Conservation (phyloP, 2,113 vertebrate species). For the Limnothrissa miodon region DNA sequence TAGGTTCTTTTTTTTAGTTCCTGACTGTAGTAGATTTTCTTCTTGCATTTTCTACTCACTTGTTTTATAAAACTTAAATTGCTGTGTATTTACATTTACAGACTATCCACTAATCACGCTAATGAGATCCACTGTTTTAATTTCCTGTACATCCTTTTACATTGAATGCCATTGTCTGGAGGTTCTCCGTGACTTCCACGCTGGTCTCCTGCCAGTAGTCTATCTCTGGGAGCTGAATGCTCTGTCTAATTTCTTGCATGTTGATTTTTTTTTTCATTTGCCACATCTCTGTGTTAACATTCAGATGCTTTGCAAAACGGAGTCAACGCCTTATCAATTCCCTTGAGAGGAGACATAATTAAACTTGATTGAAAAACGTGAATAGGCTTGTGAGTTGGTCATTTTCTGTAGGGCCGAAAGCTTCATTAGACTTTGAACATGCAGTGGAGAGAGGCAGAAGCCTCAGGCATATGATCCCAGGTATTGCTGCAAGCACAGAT, state of each 20-base stretch:
- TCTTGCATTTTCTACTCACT: slow-evolving; percentile 18
- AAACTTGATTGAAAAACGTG: slow-evolving; percentile 29
- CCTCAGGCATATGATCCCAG: not conserved
- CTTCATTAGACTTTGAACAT: not conserved
- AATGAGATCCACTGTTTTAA: slow-evolving; percentile 14
- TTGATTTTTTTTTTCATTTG: not conserved
- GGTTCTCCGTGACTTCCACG: not conserved
- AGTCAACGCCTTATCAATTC: slow-evolving; percentile 23
- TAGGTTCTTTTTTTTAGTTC: not conserved
- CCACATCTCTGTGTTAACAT: slow-evolving; percentile 14
- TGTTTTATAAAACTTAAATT: slow-evolving; percentile 26
- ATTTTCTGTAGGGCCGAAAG: not conserved
- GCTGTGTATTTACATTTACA: slow-evolving; percentile 2
- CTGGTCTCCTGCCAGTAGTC: not conserved
- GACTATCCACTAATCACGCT: not conserved
- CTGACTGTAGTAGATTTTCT: not conserved
- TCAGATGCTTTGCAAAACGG: not conserved
- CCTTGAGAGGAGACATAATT: slow-evolving; percentile 19
- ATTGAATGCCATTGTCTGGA: not conserved
- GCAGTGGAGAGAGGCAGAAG: not conserved
- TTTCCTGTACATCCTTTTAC: not conserved
- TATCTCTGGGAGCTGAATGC: not conserved
- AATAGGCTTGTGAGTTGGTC: not conserved
- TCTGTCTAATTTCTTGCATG: not conserved
- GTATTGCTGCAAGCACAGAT: not conserved